Percentiles rank a stretch among this genome's conserved stretches.
Evolutionary conservation across 2,113 vertebrate genomes (phyloP).

Genomic region (Scomber japonicus): DNA sequence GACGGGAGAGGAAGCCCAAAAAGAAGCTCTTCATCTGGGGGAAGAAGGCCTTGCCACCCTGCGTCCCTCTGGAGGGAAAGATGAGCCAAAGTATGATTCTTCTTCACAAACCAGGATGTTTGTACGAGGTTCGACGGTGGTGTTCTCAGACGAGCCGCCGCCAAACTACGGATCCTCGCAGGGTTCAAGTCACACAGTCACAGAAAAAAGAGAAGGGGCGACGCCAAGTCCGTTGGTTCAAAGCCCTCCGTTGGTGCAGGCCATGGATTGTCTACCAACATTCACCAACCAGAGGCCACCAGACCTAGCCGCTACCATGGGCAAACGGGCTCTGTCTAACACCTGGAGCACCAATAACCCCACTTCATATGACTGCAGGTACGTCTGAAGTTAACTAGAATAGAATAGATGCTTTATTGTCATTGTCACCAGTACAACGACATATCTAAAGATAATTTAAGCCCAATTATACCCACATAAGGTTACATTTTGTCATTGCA

Average conservation of each 20-base stretch:
- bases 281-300: slow-evolving; percentile 74
- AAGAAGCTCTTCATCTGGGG: neutral
- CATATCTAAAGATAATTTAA: too few relatives aligned
- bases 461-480: too few relatives aligned
- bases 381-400: neutral
- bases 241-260: neutral
- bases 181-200: too few relatives aligned
- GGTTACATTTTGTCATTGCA: too few relatives aligned
- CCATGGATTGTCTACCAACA: slow-evolving; percentile 60
- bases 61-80: neutral
- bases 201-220: neutral
- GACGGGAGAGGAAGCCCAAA: neutral
- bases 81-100: neutral
- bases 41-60: neutral
- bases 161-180: neutral
- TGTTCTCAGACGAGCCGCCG: neutral
- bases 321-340: slow-evolving; percentile 25
- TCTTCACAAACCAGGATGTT: slow-evolving; percentile 5
- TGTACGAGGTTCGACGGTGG: neutral
- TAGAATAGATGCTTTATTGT: too few relatives aligned
- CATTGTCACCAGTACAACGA: too few relatives aligned
- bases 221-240: neutral
- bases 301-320: slow-evolving; percentile 37
- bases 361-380: slow-evolving; percentile 59
- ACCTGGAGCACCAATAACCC: slow-evolving; percentile 24